phyloP scores from a whole-genome alignment of 2,113 vertebrate species.

The Cyrtonyx montezumae region DNA sequence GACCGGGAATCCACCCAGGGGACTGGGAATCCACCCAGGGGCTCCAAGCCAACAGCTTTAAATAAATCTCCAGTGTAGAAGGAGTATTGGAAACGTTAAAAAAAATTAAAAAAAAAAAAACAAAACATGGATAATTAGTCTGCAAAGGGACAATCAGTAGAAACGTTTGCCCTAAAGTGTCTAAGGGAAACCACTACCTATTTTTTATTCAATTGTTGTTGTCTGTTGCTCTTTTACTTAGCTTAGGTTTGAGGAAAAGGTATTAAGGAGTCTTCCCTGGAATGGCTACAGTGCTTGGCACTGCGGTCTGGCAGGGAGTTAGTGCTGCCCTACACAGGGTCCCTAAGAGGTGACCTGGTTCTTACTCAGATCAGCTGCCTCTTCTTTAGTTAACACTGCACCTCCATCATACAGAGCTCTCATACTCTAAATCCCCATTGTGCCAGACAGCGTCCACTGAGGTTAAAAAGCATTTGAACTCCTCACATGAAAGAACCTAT shows the following conservation, averaged over 20 bases:
- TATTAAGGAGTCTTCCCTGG: background rate
- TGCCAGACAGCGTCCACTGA: background rate
- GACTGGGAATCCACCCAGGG: constrained; percentile 29
- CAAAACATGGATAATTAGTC: background rate
- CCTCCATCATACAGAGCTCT: background rate
- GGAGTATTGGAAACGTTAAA: background rate
- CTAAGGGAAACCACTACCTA: background rate
- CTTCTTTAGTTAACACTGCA: background rate
- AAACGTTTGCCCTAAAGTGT: background rate
- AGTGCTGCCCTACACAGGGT: rapidly evolving
- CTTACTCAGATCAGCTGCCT: background rate
- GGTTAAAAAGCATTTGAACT: background rate
- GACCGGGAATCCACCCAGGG: background rate
- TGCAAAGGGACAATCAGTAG: background rate
- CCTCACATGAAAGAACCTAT: background rate
- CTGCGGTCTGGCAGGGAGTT: background rate
- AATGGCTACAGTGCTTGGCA: background rate
- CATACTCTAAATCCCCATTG: background rate
- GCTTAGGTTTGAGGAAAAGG: background rate
- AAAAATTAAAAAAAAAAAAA: background rate
- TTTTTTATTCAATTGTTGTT: background rate
- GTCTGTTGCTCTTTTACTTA: background rate
- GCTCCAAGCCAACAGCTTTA: constrained; percentile 37
- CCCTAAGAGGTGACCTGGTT: background rate
- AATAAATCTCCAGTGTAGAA: constrained; percentile 36